phyloP scores from a whole-genome alignment of 2,797 vertebrate genomes.

The Semaprochilodus insignis region DNA sequence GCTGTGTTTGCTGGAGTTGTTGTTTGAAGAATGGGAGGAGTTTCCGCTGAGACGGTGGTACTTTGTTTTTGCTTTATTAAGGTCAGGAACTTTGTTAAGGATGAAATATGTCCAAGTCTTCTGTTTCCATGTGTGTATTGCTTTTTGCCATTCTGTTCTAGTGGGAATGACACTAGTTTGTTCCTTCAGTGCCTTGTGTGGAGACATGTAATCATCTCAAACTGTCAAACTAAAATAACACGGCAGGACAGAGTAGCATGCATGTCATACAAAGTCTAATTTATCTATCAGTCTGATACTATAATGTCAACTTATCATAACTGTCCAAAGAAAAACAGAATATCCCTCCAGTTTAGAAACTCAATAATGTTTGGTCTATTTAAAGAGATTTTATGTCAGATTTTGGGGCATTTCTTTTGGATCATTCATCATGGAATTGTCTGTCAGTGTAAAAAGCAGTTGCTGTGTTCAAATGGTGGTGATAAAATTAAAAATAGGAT shows the following conservation, averaged over 20 bases:
- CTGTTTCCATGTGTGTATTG: not conserved
- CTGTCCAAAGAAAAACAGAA: too few species aligned
- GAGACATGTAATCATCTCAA: not conserved
- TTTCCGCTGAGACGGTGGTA: slow-evolving; percentile 6
- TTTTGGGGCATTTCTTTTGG: too few species aligned
- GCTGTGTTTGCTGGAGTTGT: slow-evolving; percentile 28
- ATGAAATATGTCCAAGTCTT: not conserved
- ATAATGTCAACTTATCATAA: too few species aligned
- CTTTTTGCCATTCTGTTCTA: slow-evolving; percentile 3
- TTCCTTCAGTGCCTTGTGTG: not conserved
- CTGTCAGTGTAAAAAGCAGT: not conserved
- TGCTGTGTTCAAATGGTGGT: too few species aligned
- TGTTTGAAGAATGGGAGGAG: slow-evolving; percentile 1
- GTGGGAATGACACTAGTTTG: not conserved
- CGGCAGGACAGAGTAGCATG: not conserved
- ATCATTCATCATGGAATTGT: too few species aligned
- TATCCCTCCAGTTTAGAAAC: too few species aligned
- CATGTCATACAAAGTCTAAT: not conserved
- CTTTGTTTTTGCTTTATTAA: slow-evolving; percentile 12
- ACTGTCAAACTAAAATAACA: not conserved
- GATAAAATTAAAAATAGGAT: too few species aligned
- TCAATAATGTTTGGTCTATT: too few species aligned
- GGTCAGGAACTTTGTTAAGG: slow-evolving; percentile 30
- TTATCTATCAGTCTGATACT: not conserved
- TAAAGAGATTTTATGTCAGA: too few species aligned